Evolutionary conservation across 2,113 vertebrate genomes (phyloP).

Genomic region (Fukomys damarensis): DNA sequence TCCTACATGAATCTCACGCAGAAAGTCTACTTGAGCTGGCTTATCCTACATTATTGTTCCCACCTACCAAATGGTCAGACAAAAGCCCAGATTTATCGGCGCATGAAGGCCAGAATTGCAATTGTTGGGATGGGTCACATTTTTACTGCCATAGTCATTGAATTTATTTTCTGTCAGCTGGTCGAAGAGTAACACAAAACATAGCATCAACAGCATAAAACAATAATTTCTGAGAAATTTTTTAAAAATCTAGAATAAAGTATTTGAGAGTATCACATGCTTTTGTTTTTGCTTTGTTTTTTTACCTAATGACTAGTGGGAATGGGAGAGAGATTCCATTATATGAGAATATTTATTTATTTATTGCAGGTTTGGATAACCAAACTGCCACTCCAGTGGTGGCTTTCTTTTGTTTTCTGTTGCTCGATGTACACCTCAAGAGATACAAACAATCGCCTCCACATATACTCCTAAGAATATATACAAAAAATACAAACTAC

Average conservation of each 20-base stretch:
- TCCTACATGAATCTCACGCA: not conserved
- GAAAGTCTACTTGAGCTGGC: not conserved
- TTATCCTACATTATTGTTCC: not conserved
- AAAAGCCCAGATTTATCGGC: not conserved
- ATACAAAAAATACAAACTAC: not conserved
- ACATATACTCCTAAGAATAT: no score
- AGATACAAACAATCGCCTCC: no score
- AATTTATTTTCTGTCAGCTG: not conserved
- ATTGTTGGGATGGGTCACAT: not conserved
- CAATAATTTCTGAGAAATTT: not conserved
- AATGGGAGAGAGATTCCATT: not conserved
- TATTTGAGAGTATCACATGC: not conserved
- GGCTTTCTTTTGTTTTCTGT: not conserved
- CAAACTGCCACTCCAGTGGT: not conserved
- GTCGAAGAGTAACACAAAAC: not conserved
- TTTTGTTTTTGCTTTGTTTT: constrained; percentile 35
- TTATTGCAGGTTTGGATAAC: not conserved
- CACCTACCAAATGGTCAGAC: not conserved
- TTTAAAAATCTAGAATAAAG: not conserved
- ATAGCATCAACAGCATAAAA: not conserved
- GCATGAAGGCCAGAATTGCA: not conserved
- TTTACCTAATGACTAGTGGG: constrained; percentile 65
- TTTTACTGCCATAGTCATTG: not conserved
- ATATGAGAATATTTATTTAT: not conserved
- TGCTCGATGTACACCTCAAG: not conserved